Base-by-base conservation (phyloP, 2,888 invertebrate genomes). In the Andrena fulva region DNA sequence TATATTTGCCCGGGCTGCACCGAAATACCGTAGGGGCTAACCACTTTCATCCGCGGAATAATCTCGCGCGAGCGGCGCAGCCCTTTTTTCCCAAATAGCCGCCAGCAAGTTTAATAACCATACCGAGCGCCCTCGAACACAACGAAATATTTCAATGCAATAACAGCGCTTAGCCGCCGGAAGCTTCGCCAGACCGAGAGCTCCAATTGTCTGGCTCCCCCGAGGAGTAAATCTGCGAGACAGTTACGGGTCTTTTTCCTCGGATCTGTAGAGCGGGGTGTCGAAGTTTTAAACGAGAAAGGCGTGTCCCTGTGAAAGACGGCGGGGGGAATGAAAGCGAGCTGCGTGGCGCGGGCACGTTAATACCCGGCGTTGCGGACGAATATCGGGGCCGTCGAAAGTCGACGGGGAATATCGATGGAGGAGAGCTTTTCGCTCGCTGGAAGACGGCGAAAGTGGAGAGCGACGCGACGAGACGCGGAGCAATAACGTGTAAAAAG, bases 231-330 rank as follows among this genome's bases (percentile, higher is more conserved):
- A 54, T 59, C 64, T 31, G 31, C 42, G 62, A 81, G 76, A 77
- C 80, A 72, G 77, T 80, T 84, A 85, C 85, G 75, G 71, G 76
- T 75, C 70, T 80, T 75, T 81, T 70, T 82, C 84, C 81, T 76
- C 76, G 74, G 62, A 79, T 64, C 77, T 79, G 80, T 52, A 70
- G 66, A 79, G 54, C 56, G 77, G 80, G 77, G 81, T 81, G 88
- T 86, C 82, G 82, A 86, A 82, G 85, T 77, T 73, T 80, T 72
- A 84, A 87, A 85, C 75, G 78, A 70, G 73, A 78, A 80, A 82
- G 76, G 78, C 77, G 77, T 60, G 76, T 59, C 56, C 72, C 60
- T 68, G 63, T 71, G 67, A 70, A 80, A 76, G 77, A 77, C 73
- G 72, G 42, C 12, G 66, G 60, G 75, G 77, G 42, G 67, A 81